These are phyloP conservation scores for Coptotermes formosanus DNA, from an alignment of 1,140 invertebrate species.

Conservation along the genomic window DNA sequence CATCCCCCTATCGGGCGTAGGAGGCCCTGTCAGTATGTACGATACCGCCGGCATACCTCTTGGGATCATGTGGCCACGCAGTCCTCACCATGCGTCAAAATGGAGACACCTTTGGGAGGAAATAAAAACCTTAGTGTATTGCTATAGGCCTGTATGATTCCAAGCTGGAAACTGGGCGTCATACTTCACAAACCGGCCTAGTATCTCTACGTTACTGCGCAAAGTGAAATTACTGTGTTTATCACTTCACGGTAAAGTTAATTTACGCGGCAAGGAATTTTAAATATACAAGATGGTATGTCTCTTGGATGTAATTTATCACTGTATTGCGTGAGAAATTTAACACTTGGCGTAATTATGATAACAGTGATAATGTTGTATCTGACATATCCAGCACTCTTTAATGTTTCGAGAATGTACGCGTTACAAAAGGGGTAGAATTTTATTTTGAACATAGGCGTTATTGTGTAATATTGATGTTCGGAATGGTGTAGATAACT, in stretches of 20 bases:
- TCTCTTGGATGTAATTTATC: background rate
- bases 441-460: background rate
- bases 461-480: slow-evolving; percentile 3
- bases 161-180: no score
- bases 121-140: no score
- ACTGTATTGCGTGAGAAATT: background rate
- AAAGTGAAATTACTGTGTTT: background rate
- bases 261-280: background rate
- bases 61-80: no score
- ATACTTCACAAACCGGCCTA: background rate
- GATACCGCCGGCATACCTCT: no score
- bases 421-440: background rate
- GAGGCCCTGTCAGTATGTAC: no score
- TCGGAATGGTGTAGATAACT: background rate
- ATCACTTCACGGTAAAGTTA: background rate
- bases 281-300: background rate
- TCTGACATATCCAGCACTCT: background rate
- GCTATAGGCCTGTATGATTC: no score
- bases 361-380: background rate
- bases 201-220: background rate
- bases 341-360: background rate
- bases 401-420: background rate
- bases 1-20: no score
- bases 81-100: no score
- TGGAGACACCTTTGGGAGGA: no score